Percentiles rank a stretch among this genome's conserved stretches.
phyloP scores from a whole-genome alignment of 1,140 invertebrate species.

The Tetramorium parvispinum region DNA sequence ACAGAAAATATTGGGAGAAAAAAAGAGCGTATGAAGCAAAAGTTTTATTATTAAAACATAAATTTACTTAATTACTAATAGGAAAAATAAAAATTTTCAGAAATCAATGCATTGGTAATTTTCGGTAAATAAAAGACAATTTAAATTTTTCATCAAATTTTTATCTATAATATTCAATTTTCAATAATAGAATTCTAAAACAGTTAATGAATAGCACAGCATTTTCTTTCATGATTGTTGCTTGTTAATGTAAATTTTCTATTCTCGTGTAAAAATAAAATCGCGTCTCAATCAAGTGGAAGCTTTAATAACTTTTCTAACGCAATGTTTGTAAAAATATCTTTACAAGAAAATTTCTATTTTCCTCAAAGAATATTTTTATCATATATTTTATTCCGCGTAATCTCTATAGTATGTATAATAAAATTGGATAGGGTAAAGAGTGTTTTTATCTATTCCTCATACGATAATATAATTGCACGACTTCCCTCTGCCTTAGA shows the following conservation, averaged over 20 bases:
- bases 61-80: neutral
- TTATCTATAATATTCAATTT: neutral
- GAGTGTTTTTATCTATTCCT: neutral
- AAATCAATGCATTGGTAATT: neutral
- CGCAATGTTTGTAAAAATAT: neutral
- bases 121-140: neutral
- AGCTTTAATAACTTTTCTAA: neutral
- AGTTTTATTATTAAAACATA: neutral
- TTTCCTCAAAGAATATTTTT: neutral
- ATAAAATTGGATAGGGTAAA: neutral
- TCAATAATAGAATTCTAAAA: neutral
- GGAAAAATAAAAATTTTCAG: neutral
- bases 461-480: slow-evolving; percentile 8
- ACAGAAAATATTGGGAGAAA: too few species aligned
- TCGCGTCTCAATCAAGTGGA: neutral
- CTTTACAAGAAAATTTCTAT: neutral
- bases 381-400: neutral
- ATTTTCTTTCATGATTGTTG: neutral
- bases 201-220: neutral
- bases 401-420: neutral
- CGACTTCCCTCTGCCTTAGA: slow-evolving; percentile 51
- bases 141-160: neutral
- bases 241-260: neutral
- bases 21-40: neutral
- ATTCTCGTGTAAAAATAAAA: neutral